Conservation (phyloP, 1,140 invertebrate species). For the Battus philenor region DNA sequence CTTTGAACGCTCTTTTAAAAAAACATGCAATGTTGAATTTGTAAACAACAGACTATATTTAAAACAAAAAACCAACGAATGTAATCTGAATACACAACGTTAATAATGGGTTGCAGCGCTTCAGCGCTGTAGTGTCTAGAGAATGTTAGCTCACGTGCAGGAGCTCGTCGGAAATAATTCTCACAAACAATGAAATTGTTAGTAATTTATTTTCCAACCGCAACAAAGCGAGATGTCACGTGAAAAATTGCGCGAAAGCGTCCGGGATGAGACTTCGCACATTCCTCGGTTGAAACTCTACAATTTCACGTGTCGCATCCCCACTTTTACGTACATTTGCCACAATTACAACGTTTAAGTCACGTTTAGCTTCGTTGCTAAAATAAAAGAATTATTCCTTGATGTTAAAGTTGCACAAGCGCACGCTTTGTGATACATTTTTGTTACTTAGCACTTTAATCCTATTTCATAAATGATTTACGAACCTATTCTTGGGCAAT, state of each 20-base stretch:
- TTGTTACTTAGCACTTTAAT: no score
- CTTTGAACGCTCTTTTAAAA: no score
- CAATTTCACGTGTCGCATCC: conserved; percentile 57
- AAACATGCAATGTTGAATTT: no score
- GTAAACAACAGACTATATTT: neutral
- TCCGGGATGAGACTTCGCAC: conserved; percentile 47
- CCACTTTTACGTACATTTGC: conserved; percentile 49
- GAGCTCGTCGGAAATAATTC: conserved; percentile 54
- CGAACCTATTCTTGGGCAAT: no score
- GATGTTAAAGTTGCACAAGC: no score
- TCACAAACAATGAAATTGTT: conserved; percentile 71
- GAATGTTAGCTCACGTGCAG: conserved; percentile 25
- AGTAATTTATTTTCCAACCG: conserved; percentile 72
- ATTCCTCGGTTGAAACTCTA: conserved; percentile 51
- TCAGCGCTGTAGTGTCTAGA: conserved; percentile 19
- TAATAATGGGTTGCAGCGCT: conserved; percentile 17
- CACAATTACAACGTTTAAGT: conserved; percentile 52
- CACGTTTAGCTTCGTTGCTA: conserved; percentile 57
- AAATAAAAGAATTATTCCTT: no score
- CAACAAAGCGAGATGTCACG: conserved; percentile 72
- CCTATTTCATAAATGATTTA: no score
- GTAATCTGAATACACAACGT: conserved; percentile 13
- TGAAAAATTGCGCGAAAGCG: conserved; percentile 63
- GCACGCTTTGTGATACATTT: no score
- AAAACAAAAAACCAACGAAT: conserved; percentile 15